Conservation (phyloP, 2,888 invertebrate genomes). For the Chouioia cunea region DNA sequence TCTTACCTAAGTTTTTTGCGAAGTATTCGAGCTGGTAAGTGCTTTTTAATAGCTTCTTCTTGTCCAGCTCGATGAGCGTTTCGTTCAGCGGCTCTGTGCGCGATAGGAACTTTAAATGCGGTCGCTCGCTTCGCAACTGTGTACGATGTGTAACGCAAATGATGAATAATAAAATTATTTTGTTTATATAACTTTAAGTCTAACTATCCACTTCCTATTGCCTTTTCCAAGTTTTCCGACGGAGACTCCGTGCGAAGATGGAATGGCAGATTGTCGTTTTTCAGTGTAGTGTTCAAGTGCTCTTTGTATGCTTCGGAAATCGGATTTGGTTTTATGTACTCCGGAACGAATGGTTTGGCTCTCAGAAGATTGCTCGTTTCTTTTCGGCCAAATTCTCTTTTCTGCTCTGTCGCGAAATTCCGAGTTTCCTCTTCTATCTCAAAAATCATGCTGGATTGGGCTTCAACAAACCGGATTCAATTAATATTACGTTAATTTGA, state of each 20-base stretch:
- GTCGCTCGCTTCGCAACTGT: slow-evolving; percentile 45
- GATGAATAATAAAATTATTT: slow-evolving; percentile 36
- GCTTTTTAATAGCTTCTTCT: slow-evolving; percentile 50
- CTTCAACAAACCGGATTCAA: too few species aligned
- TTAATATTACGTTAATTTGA: too few species aligned
- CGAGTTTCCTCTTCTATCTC: slow-evolving; percentile 58
- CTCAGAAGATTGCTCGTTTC: slow-evolving; percentile 3
- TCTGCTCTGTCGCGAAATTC: slow-evolving; percentile 58
- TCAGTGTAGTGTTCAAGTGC: slow-evolving; percentile 3
- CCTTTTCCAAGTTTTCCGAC: slow-evolving; percentile 9
- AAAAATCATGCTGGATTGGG: slow-evolving; percentile 12
- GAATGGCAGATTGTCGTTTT: slow-evolving; percentile 16
- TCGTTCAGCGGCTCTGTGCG: slow-evolving; percentile 51
- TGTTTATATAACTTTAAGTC: slow-evolving; percentile 41
- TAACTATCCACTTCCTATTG: slow-evolving; percentile 5
- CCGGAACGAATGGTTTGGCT: slow-evolving; percentile 18
- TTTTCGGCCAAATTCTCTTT: slow-evolving; percentile 51
- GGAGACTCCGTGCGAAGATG: neutral
- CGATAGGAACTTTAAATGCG: slow-evolving; percentile 47
- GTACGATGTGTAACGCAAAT: slow-evolving; percentile 48
- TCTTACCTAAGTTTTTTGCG: slow-evolving; percentile 48
- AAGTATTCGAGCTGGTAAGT: slow-evolving; percentile 53
- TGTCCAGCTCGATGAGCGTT: slow-evolving; percentile 50
- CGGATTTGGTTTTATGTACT: slow-evolving; percentile 13
- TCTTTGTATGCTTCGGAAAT: slow-evolving; percentile 33